Evolutionary conservation across 2,113 vertebrate genomes (phyloP).

Genomic region (Urocolius indicus): DNA sequence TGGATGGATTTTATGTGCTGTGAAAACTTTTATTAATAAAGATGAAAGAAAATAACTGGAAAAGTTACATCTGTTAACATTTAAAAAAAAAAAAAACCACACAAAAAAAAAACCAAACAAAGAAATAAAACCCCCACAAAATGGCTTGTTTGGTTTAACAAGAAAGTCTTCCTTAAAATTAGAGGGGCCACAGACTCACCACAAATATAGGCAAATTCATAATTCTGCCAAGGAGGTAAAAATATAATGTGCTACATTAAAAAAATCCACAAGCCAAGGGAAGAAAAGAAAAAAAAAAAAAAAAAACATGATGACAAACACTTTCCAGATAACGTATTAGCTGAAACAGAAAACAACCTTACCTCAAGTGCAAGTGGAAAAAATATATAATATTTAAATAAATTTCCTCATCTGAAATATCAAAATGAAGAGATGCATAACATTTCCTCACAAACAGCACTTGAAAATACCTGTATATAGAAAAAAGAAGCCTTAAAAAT

Average conservation of each 20-base stretch:
- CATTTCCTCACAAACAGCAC: background rate
- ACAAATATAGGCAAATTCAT: background rate
- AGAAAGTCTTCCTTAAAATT: background rate
- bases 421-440: background rate
- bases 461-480: background rate
- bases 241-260: background rate
- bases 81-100: background rate
- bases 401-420: background rate
- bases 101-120: background rate
- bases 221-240: background rate
- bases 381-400: background rate
- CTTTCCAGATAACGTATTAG: background rate
- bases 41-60: background rate
- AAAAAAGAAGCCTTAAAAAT: background rate
- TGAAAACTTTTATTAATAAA: background rate
- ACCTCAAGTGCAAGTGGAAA: background rate
- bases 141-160: background rate
- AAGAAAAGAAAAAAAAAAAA: background rate
- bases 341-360: background rate
- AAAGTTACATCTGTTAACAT: background rate
- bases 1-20: fast-evolving
- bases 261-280: background rate
- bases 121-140: background rate
- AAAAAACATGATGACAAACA: background rate
- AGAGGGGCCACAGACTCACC: background rate